Evolutionary conservation across 2,797 vertebrate genomes (phyloP).

Genomic region (Sebastes iracundus): DNA sequence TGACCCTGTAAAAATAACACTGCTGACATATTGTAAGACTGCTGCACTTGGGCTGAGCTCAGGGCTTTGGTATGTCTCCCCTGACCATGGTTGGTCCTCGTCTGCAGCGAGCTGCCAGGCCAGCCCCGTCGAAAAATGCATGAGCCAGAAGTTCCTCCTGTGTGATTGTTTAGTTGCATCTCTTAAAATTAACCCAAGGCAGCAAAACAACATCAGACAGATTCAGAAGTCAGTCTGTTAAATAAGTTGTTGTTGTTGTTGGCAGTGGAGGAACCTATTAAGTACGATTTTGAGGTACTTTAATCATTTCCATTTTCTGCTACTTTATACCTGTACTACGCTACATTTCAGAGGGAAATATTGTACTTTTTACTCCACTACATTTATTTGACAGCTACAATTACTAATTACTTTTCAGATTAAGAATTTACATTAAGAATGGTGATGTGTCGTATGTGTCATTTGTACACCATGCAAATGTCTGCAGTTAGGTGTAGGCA

Average conservation of each 20-base stretch:
- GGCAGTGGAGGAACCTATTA: not conserved
- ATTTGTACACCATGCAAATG: no score
- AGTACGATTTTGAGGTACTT: not conserved
- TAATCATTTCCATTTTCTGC: not conserved
- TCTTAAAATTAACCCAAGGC: not conserved
- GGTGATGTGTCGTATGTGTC: no score
- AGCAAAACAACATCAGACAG: slow-evolving; percentile 7
- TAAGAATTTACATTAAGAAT: not conserved
- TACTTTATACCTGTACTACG: not conserved
- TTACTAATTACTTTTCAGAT: not conserved
- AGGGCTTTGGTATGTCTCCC: slow-evolving; percentile 81
- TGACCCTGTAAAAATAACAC: slow-evolving; percentile 81
- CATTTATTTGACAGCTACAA: not conserved
- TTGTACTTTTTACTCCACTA: not conserved
- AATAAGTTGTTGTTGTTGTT: not conserved
- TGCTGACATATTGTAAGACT: slow-evolving; percentile 76
- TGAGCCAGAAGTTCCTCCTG: slow-evolving; percentile 43
- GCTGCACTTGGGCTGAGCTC: slow-evolving; percentile 76
- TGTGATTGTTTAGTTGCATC: slow-evolving; percentile 32
- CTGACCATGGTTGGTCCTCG: slow-evolving; percentile 72
- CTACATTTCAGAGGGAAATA: not conserved
- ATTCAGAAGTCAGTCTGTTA: not conserved
- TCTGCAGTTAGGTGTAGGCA: no score
- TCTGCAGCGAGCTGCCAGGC: slow-evolving; percentile 43
- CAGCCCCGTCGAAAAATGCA: slow-evolving; percentile 61